Evolutionary conservation across 2,888 invertebrate species (phyloP), one percentile per base, ranked within the genome.

Genomic region (Chesias legatella): DNA sequence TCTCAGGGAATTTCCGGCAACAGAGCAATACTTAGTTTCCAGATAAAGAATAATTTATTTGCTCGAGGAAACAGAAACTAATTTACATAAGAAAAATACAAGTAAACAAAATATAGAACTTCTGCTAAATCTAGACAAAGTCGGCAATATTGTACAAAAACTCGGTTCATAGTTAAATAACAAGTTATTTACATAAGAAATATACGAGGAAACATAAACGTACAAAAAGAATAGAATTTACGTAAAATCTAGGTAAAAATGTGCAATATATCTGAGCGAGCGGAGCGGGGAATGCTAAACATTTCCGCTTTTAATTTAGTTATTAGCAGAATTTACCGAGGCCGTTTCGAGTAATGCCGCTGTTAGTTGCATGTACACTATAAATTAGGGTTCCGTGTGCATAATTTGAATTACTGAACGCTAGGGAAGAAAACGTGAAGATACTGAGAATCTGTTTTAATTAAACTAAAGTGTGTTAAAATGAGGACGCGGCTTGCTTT

Each of bases 341-440:
- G 10, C 43, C 46, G 40, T 48, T 41, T 40, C 31, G 40, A 38
- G 33, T 48, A 45, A 46, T 45, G 43, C 33, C 32, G 45, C 50
- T 47, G 48, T 49, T 51, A 48, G 51, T 48, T 51, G 51, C 48
- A 53, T 51, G 49, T 45, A 51, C 43, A 43, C 36, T 48, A 40
- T 55, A 50, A 48, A 52, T 52, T 55, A 50, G 46, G 45, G 49
- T 36, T 42, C 49, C 43, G 33, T 33, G 36, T 28, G 20, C 31
- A 38, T 54, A 46, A 54, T 52, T 51, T 51, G 49, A 54, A 48
- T 45, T 41, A 49, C 45, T 43, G 35, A 38, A 49, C 47, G 33
- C 28, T 6, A 13, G 40, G 39, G 33, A 30, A 40, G 37, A 35
- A 43, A 43, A 43, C 31, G 40, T 37, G 41, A 43, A 44, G 44